A percentile compares a stretch with the other conserved stretches of the same genome.
These are phyloP conservation scores for Vanacampus margaritifer DNA, from an alignment of 2,113 vertebrate genomes.

Conservation along the genomic window DNA sequence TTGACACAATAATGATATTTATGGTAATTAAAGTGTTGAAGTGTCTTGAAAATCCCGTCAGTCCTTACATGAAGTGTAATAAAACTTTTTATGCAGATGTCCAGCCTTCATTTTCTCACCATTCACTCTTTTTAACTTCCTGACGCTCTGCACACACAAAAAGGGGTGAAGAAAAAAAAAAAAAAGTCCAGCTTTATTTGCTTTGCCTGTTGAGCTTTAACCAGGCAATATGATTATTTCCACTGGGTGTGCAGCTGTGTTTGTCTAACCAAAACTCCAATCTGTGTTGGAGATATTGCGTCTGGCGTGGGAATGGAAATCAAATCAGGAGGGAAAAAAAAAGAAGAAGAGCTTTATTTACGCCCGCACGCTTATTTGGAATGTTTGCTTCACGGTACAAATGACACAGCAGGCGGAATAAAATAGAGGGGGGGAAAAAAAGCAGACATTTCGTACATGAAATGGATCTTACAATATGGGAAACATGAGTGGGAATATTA, in stretches of 20 bases:
- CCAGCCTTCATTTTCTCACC: slow-evolving; percentile 10
- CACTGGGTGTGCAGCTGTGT: slow-evolving; percentile 52
- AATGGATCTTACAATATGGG: not conserved
- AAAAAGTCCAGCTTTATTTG: slow-evolving; percentile 29
- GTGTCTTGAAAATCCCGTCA: not conserved
- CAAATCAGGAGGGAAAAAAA: slow-evolving; percentile 31
- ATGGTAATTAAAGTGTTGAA: not conserved
- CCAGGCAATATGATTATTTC: slow-evolving; percentile 52
- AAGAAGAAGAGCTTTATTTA: slow-evolving; percentile 21
- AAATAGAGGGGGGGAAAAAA: slow-evolving; percentile 13
- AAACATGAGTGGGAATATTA: not conserved
- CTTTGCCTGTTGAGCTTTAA: slow-evolving; percentile 46
- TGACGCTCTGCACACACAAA: not conserved
- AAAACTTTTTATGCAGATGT: not conserved
- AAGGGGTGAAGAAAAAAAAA: not conserved
- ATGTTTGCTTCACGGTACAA: slow-evolving; percentile 36
- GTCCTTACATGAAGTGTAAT: no score
- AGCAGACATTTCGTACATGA: not conserved
- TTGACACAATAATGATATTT: not conserved
- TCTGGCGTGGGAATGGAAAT: slow-evolving; percentile 43
- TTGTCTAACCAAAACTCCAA: slow-evolving; percentile 49
- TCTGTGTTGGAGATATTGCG: slow-evolving; percentile 41
- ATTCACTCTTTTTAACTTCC: slow-evolving; percentile 8
- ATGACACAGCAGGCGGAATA: slow-evolving; percentile 12
- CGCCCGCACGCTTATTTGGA: slow-evolving; percentile 12